Evolutionary conservation across 2,797 vertebrate genomes (phyloP), one percentile per base, ranked within the genome.

Genomic region (Cephalopachus bancanus): DNA sequence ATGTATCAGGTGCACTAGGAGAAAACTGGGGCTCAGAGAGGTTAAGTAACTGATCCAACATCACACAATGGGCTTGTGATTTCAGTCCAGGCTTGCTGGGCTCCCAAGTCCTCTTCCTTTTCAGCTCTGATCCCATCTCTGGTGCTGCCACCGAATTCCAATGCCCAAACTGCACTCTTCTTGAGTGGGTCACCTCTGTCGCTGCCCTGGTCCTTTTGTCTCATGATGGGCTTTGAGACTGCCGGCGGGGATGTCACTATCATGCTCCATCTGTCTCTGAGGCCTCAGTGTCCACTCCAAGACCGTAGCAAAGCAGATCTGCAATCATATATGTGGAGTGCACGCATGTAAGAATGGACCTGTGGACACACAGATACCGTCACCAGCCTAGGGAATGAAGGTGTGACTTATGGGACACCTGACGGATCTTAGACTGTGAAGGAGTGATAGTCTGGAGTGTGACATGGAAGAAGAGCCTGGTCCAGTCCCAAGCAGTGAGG

Each of bases 401-500:
- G 4, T 6, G 15, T 6, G 9, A 33, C 65, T 59, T 60, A 44
- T 44, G 44, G 44, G 65, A 60, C 10, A 19, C 59, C 14, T 0
- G 17, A n/a, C 80, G 44, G 44, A 30, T 7, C 2, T 3, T 11
- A 0, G 1, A 28, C 24, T 59, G 5, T 44, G 57, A 7, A 28
- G 67, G 28, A n/a, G 2, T 7, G 5, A 10, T 59, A 75, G 19
- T 3, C 1, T 12, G 17, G 11, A 30, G 12, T 17, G 0, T 3
- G 24, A 53, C 12, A 20, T 24, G 11, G 28, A 53, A 26, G 59
- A 62, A 83, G 28, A 51, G 11, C 8, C 19, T 17, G 19, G 5
- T 19, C 44, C 0, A 5, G 51, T 8, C 1, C 2, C 24, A 0
- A 17, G 71, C 33, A 64, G 26, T 2, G 7, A 4, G 24, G 60